Evolutionary conservation across 2,888 invertebrate genomes (phyloP).

Genomic region (Atherix ibis): DNA sequence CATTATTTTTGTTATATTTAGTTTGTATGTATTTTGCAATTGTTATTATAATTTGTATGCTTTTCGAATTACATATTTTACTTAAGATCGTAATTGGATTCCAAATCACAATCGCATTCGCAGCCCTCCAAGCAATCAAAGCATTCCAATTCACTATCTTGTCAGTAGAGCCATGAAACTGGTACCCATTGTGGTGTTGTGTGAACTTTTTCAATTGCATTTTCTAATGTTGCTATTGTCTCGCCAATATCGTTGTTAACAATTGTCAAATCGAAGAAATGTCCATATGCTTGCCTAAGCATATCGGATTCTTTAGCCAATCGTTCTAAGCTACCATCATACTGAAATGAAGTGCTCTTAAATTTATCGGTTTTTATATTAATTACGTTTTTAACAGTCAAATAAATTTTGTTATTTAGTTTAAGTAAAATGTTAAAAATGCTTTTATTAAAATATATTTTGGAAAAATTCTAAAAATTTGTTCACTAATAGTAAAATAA

Average conservation of each 20-base stretch:
- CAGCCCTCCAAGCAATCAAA: constrained; percentile 33
- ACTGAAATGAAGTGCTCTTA: constrained; percentile 56
- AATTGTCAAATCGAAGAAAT: constrained; percentile 95
- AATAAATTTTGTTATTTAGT: constrained; percentile 4
- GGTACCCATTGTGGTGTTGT: constrained; percentile 94
- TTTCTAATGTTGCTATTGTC: constrained; percentile 84
- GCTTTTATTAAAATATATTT: constrained; percentile 1
- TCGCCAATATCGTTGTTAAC: constrained; percentile 99
- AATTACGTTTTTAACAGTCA: too few relatives aligned
- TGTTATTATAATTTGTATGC: not conserved
- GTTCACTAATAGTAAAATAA: too few relatives aligned
- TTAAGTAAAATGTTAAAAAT: not conserved
- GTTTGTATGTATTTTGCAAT: constrained; percentile 1
- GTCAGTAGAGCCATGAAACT: constrained; percentile 75
- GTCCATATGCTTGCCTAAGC: constrained; percentile 92
- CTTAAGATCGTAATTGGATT: constrained; percentile 12
- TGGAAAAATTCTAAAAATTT: not conserved
- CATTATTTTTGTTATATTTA: not conserved
- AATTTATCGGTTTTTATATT: too few relatives aligned
- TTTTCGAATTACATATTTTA: constrained; percentile 6
- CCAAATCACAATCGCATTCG: constrained; percentile 32
- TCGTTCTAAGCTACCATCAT: constrained; percentile 93
- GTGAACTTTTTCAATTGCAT: constrained; percentile 79
- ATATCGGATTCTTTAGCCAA: constrained; percentile 93
- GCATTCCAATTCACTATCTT: constrained; percentile 34